Base-by-base conservation (phyloP, 2,797 vertebrate genomes). In the Neostethus bicornis region DNA sequence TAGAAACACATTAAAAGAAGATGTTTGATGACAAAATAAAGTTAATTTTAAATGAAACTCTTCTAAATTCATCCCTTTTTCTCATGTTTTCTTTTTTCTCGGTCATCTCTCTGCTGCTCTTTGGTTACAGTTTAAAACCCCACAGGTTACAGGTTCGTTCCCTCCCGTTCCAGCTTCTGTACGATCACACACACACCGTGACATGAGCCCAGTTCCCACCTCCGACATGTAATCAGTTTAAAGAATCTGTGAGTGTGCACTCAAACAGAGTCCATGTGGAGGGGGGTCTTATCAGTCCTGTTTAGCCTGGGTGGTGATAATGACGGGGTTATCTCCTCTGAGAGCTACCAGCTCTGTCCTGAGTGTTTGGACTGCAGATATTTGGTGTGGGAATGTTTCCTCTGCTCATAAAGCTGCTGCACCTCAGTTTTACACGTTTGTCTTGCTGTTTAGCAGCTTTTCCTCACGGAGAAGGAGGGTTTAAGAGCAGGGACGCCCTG, bases 251-350 rank as follows among this genome's bases (percentile, higher is more conserved):
- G 26, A 71, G 66, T 12, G 44, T 77, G 67, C 75, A 31, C 71
- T 88, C 81, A 83, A 78, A 85, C 81, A 87, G 85, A 85, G 76
- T 69, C 60, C 80, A 73, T 68, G 72, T n/a, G n/a, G n/a, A n/a
- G n/a, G n/a, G n/a, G 70, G 42, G 35, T 48, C 75, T 85, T 90
- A 91, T 91, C 88, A 83, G 60, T 0, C 44, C 61, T 89, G 85
- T 90, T 89, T 90, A 91, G 79, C 66, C 77, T 84, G 77, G 83
- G 84, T 71, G 80, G 87, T 89, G 85, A 91, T 89, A 89, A 81
- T 76, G 64, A 69, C 46, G 4, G 6, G 55, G 66, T 85, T 87
- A 89, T 89, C 85, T 80, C 73, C 24, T 69, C 77, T 65, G 74
- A 87, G 72, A 74, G 80, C 86, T 87, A 84, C 87, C 81, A 82